These are phyloP conservation scores for Eucera pruinosa DNA, from an alignment of 2,888 invertebrate genomes.

Conservation along the genomic window DNA sequence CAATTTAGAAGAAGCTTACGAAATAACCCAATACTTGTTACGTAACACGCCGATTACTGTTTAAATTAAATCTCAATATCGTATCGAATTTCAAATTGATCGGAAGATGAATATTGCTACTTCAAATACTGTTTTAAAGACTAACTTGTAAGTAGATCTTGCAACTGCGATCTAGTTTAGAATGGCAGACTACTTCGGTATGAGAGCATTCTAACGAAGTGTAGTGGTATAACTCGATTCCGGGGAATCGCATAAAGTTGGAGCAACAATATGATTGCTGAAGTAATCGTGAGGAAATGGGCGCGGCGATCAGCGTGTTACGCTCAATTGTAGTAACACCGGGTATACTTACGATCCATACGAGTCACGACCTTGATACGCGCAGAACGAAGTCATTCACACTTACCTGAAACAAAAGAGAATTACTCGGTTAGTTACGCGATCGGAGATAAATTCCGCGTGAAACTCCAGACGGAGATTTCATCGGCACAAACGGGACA, in stretches of 20 bases:
- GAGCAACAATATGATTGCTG: constrained; percentile 31
- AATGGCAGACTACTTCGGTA: background rate
- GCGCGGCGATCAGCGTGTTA: constrained; percentile 54
- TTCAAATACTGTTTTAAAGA: background rate
- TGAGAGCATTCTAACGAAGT: background rate
- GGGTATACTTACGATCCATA: constrained; percentile 61
- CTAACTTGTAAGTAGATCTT: background rate
- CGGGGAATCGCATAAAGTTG: constrained; percentile 20
- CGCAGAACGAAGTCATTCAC: constrained; percentile 43
- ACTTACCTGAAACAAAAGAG: constrained; percentile 78
- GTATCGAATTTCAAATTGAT: too few relatives aligned
- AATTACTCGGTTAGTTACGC: constrained; percentile 53
- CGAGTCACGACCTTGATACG: constrained; percentile 13
- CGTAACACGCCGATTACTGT: background rate
- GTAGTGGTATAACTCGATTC: constrained; percentile 22
- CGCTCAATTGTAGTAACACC: constrained; percentile 40
- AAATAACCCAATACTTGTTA: too few relatives aligned
- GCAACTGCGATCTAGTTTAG: background rate
- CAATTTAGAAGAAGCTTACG: too few relatives aligned
- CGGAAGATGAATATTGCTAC: background rate
- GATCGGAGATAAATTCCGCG: constrained; percentile 47
- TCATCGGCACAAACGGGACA: constrained; percentile 43
- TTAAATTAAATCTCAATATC: background rate
- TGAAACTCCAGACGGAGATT: constrained; percentile 32
- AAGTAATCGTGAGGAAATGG: constrained; percentile 23